phyloP scores from a whole-genome alignment of 2,797 vertebrate genomes.

The Podarcis lilfordi region DNA sequence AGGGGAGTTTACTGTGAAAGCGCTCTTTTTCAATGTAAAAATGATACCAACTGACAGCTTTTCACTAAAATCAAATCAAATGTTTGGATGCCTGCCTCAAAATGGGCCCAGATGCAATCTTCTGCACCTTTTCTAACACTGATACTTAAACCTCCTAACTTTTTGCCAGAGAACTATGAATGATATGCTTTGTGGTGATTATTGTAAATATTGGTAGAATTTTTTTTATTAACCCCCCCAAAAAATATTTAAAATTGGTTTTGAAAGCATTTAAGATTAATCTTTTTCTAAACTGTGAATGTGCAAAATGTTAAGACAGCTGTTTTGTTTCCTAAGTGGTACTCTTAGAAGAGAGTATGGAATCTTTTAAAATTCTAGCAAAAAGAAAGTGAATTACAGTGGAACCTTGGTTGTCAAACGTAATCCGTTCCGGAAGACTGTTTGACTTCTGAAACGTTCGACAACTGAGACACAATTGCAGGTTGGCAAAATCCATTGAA shows the following conservation, averaged over 20 bases:
- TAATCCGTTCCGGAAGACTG: no score
- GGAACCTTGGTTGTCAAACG: no score
- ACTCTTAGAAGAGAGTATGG: no score
- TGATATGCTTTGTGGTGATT: no score
- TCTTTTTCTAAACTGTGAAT: not conserved
- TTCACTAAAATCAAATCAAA: constrained; percentile 10
- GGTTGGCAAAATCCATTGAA: no score
- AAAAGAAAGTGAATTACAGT: not conserved
- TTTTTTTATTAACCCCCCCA: not conserved
- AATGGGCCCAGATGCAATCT: not conserved
- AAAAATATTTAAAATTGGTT: not conserved
- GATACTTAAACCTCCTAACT: not conserved
- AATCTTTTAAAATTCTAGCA: not conserved
- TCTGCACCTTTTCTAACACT: not conserved
- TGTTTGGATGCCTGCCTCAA: not conserved
- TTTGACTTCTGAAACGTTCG: no score
- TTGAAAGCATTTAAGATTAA: not conserved
- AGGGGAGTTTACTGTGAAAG: not conserved
- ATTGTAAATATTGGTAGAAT: not conserved
- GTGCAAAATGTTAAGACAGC: no score
- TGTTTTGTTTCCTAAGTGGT: not conserved
- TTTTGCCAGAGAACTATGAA: not conserved
- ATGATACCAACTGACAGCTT: constrained; percentile 13
- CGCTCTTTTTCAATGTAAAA: not conserved
- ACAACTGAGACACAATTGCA: no score